A percentile compares a stretch with the other conserved stretches of the same genome.
Evolutionary conservation across 2,888 invertebrate genomes (phyloP).

Genomic region (Magallana nippona): DNA sequence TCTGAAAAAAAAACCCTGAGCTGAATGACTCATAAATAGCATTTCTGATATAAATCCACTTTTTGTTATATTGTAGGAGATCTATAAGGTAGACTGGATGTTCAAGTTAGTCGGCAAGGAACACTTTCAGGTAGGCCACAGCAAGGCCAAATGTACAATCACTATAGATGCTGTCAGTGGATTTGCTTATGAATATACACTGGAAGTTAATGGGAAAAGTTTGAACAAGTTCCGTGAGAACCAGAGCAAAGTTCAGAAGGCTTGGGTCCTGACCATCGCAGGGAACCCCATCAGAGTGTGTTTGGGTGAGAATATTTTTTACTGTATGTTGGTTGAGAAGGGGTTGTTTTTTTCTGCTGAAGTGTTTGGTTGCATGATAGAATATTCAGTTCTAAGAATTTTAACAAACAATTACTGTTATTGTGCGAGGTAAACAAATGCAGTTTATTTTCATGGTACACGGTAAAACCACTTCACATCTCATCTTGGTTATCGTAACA

Average conservation of each 20-base stretch:
- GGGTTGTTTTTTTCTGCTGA: too few relatives aligned
- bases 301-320: slow-evolving; percentile 83
- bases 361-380: too few relatives aligned
- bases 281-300: slow-evolving; percentile 83
- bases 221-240: slow-evolving; percentile 90
- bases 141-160: slow-evolving; percentile 81
- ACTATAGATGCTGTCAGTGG: slow-evolving; percentile 84
- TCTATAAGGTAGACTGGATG: slow-evolving; percentile 91
- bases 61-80: slow-evolving; percentile 83
- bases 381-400: too few relatives aligned
- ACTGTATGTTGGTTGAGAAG: too few relatives aligned
- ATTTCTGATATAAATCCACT: too few relatives aligned
- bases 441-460: too few relatives aligned
- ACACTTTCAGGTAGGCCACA: slow-evolving; percentile 85
- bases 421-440: too few relatives aligned
- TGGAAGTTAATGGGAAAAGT: slow-evolving; percentile 90
- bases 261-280: slow-evolving; percentile 85
- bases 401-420: too few relatives aligned
- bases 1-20: too few relatives aligned
- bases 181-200: slow-evolving; percentile 90
- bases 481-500: too few relatives aligned
- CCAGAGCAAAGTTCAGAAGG: slow-evolving; percentile 87
- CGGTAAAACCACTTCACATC: too few relatives aligned
- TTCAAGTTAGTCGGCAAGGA: slow-evolving; percentile 94
- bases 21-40: too few relatives aligned